Base-by-base conservation (phyloP, 1,140 invertebrate species). In the Orussus abietinus region DNA sequence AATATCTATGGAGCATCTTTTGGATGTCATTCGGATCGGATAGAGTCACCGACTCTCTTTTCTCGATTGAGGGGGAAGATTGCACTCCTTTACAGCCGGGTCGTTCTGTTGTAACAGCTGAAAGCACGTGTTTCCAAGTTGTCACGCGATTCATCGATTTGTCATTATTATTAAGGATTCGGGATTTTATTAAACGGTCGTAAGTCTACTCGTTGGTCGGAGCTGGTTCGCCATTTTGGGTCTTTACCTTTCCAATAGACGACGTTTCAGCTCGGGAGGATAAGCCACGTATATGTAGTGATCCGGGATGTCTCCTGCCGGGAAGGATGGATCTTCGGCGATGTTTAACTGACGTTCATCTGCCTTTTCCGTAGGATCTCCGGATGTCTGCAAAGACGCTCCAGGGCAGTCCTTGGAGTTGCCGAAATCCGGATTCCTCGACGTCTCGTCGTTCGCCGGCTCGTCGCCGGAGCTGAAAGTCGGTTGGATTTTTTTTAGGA, bases 281-380 rank as follows among this genome's bases (percentile, higher is more conserved):
- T 90, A 90, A 32, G 85, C 85, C 43, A 88, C 87, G 66, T 88
- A 90, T 49, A 90, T 89, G 66, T 89, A 90, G 63, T 88, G 85
- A 68, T 87, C 78, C 11, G 77, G 57, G 52, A 61, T 57, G 2
- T 64, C 64, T 20, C 67, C 66, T 35, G 56, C 52, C 5, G 57
- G 43, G 3, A 48, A 34, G 7, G 61, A 52, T 11, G 55, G n/a
- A 14, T 52, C 46, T 11, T 61, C 74, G 35, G 78, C 78, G 18
- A 59, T 63, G 4, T n/a, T n/a, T n/a, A n/a, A n/a, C n/a, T n/a
- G n/a, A n/a, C n/a, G n/a, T n/a, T n/a, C n/a, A 53, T 47, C 1
- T 72, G 62, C 15, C 50, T 51, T 55, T 65, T 66, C 69, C 66
- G 77, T 76, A 59, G 66, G 42, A 69, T 69, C 49, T 64, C 64